Conservation (phyloP, 2,113 vertebrate genomes). For the Phainopepla nitens region DNA sequence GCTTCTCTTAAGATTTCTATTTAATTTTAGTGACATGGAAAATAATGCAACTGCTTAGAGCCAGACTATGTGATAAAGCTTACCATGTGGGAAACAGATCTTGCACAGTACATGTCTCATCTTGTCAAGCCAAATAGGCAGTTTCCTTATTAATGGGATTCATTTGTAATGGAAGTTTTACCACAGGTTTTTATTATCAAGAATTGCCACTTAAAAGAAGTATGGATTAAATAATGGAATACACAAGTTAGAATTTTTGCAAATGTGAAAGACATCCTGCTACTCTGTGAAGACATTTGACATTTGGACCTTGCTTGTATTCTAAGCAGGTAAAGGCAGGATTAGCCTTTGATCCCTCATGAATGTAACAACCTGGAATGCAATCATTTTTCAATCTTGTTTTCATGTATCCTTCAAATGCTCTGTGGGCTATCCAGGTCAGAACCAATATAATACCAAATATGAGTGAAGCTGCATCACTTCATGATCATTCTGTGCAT, state of each 20-base stretch:
- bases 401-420: background rate
- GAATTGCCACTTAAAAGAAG: background rate
- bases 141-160: conserved; percentile 1
- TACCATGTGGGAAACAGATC: background rate
- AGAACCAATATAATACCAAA: background rate
- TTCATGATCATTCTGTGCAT: background rate
- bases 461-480: background rate
- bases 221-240: background rate
- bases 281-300: background rate
- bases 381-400: background rate
- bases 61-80: background rate
- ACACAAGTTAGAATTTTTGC: background rate
- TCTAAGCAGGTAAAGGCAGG: background rate
- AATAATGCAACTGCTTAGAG: background rate
- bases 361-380: background rate
- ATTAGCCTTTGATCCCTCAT: conserved; percentile 41
- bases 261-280: background rate
- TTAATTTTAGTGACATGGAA: background rate
- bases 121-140: background rate
- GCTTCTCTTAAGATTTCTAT: background rate
- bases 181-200: background rate
- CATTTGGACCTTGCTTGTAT: background rate
- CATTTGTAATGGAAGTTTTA: conserved; percentile 4
- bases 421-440: background rate
- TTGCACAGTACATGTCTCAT: background rate